Evolutionary conservation across 1,140 invertebrate genomes (phyloP), one percentile per base, ranked within the genome.

Genomic region (Eciton burchellii): DNA sequence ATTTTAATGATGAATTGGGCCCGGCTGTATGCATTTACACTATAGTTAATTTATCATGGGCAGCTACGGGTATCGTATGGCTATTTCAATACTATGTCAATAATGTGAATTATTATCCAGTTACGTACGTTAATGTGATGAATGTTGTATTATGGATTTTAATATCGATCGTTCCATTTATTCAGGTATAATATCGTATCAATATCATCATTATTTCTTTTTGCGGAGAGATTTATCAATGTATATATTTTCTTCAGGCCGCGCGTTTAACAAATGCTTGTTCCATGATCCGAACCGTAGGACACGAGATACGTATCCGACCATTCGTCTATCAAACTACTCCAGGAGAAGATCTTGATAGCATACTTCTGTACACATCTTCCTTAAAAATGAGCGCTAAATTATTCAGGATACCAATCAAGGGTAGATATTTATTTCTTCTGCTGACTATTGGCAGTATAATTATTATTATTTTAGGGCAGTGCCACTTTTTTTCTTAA

Each of bases 271-370:
- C 97, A 1, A 95, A 95, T n/a, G 95, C 96, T 9, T 97, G 97
- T 88, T 94, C 95, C 12, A 95, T 94, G 87, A 95, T 97, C 21
- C 95, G 95, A 92, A 94, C 94, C 57, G 95, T 97, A 81, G 97
- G 97, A 0, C 97, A 97, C 89, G 96, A 97, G 92, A 95, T 97
- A 60, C 94, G 96, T 47, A 95, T 95, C n/a, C 94, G 97, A 29
- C 97, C 97, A 1, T 97, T 97, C 90, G 95, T 97, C 1, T 97
- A 97, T 94, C 96, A 97, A 92, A 95, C 96, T 84, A 96, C 96
- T 35, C 95, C 96, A 0, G 95, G 95, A 56, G 94, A 96, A 87
- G 97, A 97, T 93, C 94, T 98, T 59, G 96, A 97, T 88, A 96
- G 96, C 0, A 95, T 97, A 83, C 94, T 98, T n/a, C 92, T 97